A percentile compares a stretch with the other conserved stretches of the same genome.
These are phyloP conservation scores for Epizoanthus illoricatus DNA, from an alignment of 92 coral and sea anemone genomes.

Conservation along the genomic window DNA sequence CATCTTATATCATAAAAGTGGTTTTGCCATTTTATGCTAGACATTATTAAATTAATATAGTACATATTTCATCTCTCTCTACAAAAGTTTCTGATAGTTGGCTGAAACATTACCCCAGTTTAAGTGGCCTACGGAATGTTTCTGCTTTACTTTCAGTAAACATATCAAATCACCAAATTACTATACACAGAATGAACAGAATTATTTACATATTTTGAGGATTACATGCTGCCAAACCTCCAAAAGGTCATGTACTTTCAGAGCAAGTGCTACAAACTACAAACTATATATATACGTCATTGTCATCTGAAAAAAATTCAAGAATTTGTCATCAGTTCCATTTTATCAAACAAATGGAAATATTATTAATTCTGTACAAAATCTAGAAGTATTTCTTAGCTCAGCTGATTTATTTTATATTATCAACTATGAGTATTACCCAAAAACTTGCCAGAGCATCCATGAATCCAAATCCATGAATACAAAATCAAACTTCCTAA, in stretches of 20 bases:
- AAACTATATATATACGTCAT: not conserved
- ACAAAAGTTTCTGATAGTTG: constrained; percentile 5
- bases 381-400: not conserved
- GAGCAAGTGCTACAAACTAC: not conserved
- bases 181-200: constrained; percentile 7
- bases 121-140: no score
- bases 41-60: not conserved
- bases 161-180: not conserved
- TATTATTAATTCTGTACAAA: not conserved
- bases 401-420: not conserved
- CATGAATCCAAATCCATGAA: not conserved
- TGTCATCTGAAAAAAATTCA: not conserved
- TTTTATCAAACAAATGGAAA: not conserved
- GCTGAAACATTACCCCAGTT: not conserved
- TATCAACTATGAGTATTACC: not conserved
- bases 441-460: constrained; percentile 2
- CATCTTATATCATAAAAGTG: not conserved
- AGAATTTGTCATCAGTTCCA: not conserved
- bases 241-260: not conserved
- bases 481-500: no score
- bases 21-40: not conserved
- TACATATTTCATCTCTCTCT: not conserved
- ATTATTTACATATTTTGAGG: constrained; percentile 3
- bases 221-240: not conserved
- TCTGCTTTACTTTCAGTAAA: constrained; percentile 8